Conservation (phyloP, 1,140 invertebrate genomes). For the Drosophila sp. region DNA sequence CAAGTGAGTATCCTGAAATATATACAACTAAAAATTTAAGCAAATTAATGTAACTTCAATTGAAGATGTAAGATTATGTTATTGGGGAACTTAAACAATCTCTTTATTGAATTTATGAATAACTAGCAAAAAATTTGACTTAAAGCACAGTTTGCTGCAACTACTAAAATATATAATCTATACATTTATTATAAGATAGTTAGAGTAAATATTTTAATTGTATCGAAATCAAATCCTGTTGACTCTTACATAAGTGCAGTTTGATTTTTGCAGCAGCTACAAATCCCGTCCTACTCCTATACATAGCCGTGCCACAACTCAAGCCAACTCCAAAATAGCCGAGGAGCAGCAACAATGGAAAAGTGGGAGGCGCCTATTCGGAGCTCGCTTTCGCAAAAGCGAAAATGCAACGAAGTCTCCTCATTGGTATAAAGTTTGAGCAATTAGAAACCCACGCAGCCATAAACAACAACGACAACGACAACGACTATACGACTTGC, state of each 20-base stretch:
- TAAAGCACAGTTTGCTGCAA: neutral
- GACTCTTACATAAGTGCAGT: neutral
- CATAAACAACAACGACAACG: constrained; percentile 75
- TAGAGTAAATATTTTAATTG: neutral
- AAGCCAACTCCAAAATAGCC: constrained; percentile 35
- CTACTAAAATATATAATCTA: neutral
- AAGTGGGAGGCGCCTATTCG: constrained; percentile 82
- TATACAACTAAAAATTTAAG: too few relatives aligned
- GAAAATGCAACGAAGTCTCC: constrained; percentile 78
- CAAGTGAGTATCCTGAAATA: too few relatives aligned
- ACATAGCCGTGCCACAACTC: constrained; percentile 2
- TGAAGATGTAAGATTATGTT: too few relatives aligned
- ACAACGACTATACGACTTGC: constrained; percentile 62
- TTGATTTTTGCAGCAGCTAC: neutral
- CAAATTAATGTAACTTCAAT: too few relatives aligned
- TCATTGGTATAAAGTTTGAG: constrained; percentile 83
- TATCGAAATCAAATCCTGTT: neutral
- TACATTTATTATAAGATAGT: too few relatives aligned
- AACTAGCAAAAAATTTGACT: too few relatives aligned
- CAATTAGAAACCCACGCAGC: constrained; percentile 84
- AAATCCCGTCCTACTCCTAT: constrained; percentile 5
- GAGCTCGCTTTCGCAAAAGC: constrained; percentile 70
- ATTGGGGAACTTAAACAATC: too few relatives aligned
- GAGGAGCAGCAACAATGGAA: constrained; percentile 46
- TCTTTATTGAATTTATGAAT: too few relatives aligned